Conservation (phyloP, 1,140 invertebrate genomes). For the Megathymus violae region DNA sequence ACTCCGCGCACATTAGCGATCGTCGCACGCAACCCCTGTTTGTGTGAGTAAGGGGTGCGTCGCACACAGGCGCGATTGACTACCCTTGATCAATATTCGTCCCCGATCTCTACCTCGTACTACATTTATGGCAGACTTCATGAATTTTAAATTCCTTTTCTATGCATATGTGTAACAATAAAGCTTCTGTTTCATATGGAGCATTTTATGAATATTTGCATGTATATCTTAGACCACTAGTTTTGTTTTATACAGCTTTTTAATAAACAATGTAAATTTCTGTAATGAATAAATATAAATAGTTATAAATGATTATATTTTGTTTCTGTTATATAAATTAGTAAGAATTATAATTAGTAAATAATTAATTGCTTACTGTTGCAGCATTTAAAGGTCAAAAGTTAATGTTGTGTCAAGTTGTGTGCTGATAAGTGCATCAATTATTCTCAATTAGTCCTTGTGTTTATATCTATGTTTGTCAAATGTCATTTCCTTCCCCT, state of each 20-base stretch:
- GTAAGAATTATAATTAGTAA: too few species aligned
- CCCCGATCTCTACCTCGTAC: slow-evolving; percentile 58
- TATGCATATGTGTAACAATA: not conserved
- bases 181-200: too few species aligned
- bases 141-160: slow-evolving; percentile 12
- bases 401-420: slow-evolving; percentile 19
- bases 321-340: too few species aligned
- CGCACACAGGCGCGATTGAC: slow-evolving; percentile 60
- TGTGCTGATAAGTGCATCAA: slow-evolving; percentile 15
- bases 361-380: not conserved
- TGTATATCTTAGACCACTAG: too few species aligned
- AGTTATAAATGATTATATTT: too few species aligned
- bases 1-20: slow-evolving; percentile 52
- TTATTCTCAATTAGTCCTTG: slow-evolving; percentile 21
- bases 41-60: slow-evolving; percentile 54
- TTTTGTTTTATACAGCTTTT: too few species aligned
- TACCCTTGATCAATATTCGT: slow-evolving; percentile 79
- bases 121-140: slow-evolving; percentile 55
- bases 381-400: slow-evolving; percentile 4
- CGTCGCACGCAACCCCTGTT: slow-evolving; percentile 49
- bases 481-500: slow-evolving; percentile 18
- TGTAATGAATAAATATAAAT: too few species aligned
- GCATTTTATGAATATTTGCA: too few species aligned
- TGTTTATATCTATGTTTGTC: slow-evolving; percentile 12
- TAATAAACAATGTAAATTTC: too few species aligned